Conservation (phyloP, 2,113 vertebrate species). For the Panthera tigris region DNA sequence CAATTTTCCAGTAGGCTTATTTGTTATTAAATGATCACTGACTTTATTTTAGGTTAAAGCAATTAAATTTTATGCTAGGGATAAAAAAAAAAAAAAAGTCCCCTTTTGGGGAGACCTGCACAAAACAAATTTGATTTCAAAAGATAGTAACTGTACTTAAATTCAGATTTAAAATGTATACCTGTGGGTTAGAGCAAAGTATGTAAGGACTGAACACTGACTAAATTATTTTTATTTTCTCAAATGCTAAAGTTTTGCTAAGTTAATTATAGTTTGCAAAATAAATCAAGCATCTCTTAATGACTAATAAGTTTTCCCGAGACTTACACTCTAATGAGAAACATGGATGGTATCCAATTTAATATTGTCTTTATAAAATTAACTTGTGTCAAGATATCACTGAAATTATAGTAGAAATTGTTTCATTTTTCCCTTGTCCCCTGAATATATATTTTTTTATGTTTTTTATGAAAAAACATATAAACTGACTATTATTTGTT, state of each 20-base stretch:
- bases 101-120: neutral
- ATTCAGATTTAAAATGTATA: neutral
- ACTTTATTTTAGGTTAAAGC: constrained; percentile 9
- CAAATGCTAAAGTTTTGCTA: neutral
- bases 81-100: neutral
- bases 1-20: neutral
- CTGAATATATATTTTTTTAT: neutral
- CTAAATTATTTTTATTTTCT: constrained; percentile 36
- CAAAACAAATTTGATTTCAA: neutral
- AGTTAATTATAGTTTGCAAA: neutral
- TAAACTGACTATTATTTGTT: neutral
- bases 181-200: neutral
- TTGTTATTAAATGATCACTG: neutral
- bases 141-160: neutral
- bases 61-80: neutral
- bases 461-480: neutral
- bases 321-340: neutral
- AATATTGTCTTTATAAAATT: neutral
- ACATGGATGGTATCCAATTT: neutral
- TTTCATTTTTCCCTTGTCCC: neutral
- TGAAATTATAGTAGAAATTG: neutral
- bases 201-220: neutral
- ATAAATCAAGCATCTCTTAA: neutral
- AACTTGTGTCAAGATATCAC: neutral
- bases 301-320: neutral